Evolutionary conservation across 2,113 vertebrate genomes (phyloP).

Genomic region (Piaya cayana): DNA sequence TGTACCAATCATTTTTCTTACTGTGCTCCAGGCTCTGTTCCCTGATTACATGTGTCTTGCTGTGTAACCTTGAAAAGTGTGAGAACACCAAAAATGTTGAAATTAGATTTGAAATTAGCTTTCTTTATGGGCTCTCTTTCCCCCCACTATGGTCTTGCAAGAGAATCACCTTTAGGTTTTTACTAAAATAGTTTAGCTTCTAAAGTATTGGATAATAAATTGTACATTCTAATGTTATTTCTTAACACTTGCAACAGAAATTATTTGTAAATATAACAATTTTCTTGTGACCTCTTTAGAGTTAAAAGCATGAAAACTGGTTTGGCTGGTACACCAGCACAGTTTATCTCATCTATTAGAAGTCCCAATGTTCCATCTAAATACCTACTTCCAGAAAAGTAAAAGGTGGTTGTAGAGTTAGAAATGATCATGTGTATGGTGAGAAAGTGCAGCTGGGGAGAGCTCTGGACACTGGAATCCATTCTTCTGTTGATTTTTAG

Average conservation of each 20-base stretch:
- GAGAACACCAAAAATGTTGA: slow-evolving; percentile 23
- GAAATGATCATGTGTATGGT: rapidly evolving
- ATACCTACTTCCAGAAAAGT: not conserved
- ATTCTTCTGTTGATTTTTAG: not conserved
- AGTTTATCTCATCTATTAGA: not conserved
- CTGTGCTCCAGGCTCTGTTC: slow-evolving; percentile 32
- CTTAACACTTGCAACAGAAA: not conserved
- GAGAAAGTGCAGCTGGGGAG: not conserved
- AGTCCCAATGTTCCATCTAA: not conserved
- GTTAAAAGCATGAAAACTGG: not conserved
- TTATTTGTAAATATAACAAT: not conserved
- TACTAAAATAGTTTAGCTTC: slow-evolving; percentile 7
- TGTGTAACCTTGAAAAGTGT: slow-evolving; percentile 44
- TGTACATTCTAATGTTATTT: not conserved
- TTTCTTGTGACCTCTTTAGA: not conserved
- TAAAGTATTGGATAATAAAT: not conserved
- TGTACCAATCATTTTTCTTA: slow-evolving; percentile 27
- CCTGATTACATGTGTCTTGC: not conserved
- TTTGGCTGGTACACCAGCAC: not conserved
- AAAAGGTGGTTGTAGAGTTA: not conserved
- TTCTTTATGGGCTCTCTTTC: not conserved
- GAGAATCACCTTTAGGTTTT: slow-evolving; percentile 42
- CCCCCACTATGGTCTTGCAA: not conserved
- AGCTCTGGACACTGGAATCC: not conserved
- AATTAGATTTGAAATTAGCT: slow-evolving; percentile 54